These are phyloP conservation scores for Ranitomeya imitator DNA, from an alignment of 2,113 vertebrate genomes.

Conservation along the genomic window DNA sequence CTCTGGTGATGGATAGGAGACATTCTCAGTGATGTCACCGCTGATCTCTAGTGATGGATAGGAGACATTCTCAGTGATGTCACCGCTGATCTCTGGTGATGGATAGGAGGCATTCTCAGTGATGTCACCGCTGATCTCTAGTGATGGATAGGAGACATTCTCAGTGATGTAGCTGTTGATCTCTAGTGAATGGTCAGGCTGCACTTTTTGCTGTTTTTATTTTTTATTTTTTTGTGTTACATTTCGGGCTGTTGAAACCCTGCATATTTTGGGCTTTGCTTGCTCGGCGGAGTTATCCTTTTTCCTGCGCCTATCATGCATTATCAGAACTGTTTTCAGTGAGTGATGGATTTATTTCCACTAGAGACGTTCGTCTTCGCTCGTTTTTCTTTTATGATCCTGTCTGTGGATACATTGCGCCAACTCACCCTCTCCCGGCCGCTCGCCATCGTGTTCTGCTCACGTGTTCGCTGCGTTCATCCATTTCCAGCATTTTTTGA, in stretches of 20 bases:
- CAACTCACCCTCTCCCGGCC: neutral
- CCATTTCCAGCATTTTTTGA: constrained; percentile 8
- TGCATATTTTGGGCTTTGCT: neutral
- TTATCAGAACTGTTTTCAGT: neutral
- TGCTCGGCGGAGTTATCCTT: neutral
- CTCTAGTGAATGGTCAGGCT: neutral
- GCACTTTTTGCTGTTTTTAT: neutral
- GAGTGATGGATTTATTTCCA: neutral
- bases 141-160: neutral
- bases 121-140: neutral
- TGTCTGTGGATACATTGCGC: constrained; percentile 22
- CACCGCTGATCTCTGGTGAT: too few relatives aligned
- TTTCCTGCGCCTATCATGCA: neutral
- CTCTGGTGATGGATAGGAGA: too few relatives aligned
- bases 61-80: too few relatives aligned
- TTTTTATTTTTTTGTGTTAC: neutral
- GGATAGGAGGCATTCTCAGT: too few relatives aligned
- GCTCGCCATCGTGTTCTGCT: neutral
- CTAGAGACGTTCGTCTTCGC: neutral
- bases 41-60: too few relatives aligned
- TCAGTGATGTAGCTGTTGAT: neutral
- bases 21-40: too few relatives aligned
- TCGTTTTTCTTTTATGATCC: constrained; percentile 14
- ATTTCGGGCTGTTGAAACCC: neutral
- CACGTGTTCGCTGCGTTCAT: constrained; percentile 5